A percentile compares a stretch with the other conserved stretches of the same genome.
These are phyloP conservation scores for Tenthredo scrophulariae DNA, from an alignment of 2,888 invertebrate species.

Conservation along the genomic window DNA sequence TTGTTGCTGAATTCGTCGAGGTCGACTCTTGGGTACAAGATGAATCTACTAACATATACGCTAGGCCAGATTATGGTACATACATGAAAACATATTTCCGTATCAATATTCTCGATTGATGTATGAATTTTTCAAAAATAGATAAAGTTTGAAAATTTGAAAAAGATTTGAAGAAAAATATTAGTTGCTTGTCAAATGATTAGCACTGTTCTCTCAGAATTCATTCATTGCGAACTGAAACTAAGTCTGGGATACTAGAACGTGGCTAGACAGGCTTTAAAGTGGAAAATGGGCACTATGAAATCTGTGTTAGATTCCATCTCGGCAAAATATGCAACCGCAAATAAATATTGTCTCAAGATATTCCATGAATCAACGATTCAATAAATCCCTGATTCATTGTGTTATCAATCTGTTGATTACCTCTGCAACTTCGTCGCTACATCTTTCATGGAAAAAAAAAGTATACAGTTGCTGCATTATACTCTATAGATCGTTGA, in stretches of 20 bases:
- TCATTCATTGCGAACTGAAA: not conserved
- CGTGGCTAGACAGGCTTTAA: not conserved
- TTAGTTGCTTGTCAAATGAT: not conserved
- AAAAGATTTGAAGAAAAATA: not conserved
- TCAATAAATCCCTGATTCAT: not conserved
- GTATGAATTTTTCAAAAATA: slow-evolving; percentile 14
- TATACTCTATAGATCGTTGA: not conserved
- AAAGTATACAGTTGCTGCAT: not conserved
- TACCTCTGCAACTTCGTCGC: slow-evolving; percentile 15
- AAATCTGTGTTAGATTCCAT: not conserved
- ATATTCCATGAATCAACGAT: not conserved
- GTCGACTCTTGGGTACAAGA: slow-evolving; percentile 93
- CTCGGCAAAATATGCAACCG: not conserved
- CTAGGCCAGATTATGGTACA: slow-evolving; percentile 80
- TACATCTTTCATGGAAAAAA: not conserved
- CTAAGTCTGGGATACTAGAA: not conserved
- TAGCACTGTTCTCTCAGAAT: slow-evolving; percentile 28
- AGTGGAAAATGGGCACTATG: slow-evolving; percentile 31
- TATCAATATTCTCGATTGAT: not conserved
- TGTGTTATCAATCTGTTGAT: slow-evolving; percentile 1
- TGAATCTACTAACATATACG: slow-evolving; percentile 84
- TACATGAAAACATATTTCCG: slow-evolving; percentile 63
- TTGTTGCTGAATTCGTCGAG: slow-evolving; percentile 93
- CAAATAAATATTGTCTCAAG: not conserved
- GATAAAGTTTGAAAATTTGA: not conserved